These are phyloP conservation scores for Campoletis sonorensis DNA, from an alignment of 1,140 invertebrate genomes.

Conservation along the genomic window DNA sequence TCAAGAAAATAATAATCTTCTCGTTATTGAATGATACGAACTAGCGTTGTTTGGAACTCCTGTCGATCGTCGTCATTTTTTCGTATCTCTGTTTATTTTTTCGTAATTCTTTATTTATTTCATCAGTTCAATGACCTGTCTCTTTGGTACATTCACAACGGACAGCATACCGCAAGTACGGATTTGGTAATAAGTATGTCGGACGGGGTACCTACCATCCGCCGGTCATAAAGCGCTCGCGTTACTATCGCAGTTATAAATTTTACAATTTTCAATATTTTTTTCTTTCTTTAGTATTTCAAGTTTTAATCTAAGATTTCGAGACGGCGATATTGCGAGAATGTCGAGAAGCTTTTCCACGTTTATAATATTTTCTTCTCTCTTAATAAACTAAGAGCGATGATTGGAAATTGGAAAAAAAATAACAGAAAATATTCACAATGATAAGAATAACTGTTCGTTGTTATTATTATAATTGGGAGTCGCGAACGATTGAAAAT, in stretches of 20 bases:
- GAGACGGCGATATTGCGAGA: background rate
- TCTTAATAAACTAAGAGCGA: background rate
- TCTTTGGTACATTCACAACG: constrained; percentile 75
- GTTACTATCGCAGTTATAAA: constrained; percentile 16
- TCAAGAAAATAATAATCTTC: background rate
- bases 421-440: background rate
- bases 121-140: constrained; percentile 71
- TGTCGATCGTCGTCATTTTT: background rate
- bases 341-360: background rate
- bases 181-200: constrained; percentile 59
- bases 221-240: constrained; percentile 56
- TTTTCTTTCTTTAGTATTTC: background rate
- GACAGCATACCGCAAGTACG: constrained; percentile 68
- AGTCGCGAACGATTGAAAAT: constrained; percentile 25
- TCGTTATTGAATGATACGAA: background rate
- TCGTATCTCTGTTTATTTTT: constrained; percentile 37
- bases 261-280: constrained; percentile 22
- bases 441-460: background rate
- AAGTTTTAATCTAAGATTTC: background rate
- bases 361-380: background rate
- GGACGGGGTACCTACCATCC: constrained; percentile 62
- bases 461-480: background rate
- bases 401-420: background rate
- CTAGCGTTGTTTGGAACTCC: background rate
- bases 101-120: constrained; percentile 57